A percentile compares a stretch with the other conserved stretches of the same genome.
phyloP scores from a whole-genome alignment of 2,797 vertebrate species.

The Nannoperca australis region DNA sequence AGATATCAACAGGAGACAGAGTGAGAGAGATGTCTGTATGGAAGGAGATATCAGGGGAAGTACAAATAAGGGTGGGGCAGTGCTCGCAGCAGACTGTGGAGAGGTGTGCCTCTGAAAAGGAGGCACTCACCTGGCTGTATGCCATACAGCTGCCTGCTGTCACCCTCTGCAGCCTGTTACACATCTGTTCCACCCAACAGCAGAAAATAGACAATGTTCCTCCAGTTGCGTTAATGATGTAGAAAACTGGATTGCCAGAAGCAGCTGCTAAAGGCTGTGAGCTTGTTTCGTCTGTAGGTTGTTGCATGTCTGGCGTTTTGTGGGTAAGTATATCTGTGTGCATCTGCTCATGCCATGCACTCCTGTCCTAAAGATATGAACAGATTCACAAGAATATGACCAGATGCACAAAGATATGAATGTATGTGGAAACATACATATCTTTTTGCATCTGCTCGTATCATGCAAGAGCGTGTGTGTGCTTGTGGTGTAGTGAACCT shows the following conservation, averaged over 20 bases:
- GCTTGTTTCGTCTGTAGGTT: conserved; percentile 13
- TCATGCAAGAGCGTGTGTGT: conserved; percentile 25
- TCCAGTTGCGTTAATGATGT: conserved; percentile 49
- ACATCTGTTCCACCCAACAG: conserved; percentile 47
- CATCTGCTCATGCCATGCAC: neutral
- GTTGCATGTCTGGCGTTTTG: conserved; percentile 19
- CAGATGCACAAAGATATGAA: neutral
- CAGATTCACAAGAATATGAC: conserved; percentile 2
- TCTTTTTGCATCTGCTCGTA: conserved; percentile 15
- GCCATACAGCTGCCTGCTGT: conserved; percentile 70
- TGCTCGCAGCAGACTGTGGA: conserved; percentile 63
- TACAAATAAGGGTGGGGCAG: conserved; percentile 80
- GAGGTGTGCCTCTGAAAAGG: conserved; percentile 71
- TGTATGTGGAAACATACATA: neutral
- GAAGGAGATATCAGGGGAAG: conserved; percentile 45
- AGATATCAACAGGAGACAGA: conserved; percentile 67
- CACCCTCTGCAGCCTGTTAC: conserved; percentile 41
- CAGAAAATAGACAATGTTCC: conserved; percentile 33
- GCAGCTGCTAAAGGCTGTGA: conserved; percentile 28
- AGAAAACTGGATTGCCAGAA: conserved; percentile 36
- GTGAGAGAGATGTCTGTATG: conserved; percentile 26
- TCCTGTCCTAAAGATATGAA: neutral
- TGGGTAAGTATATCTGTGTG: neutral
- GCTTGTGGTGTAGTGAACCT: conserved; percentile 36
- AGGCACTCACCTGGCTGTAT: conserved; percentile 78